These are phyloP conservation scores for Aphis gossypii DNA, from an alignment of 1,140 invertebrate genomes.

Conservation along the genomic window DNA sequence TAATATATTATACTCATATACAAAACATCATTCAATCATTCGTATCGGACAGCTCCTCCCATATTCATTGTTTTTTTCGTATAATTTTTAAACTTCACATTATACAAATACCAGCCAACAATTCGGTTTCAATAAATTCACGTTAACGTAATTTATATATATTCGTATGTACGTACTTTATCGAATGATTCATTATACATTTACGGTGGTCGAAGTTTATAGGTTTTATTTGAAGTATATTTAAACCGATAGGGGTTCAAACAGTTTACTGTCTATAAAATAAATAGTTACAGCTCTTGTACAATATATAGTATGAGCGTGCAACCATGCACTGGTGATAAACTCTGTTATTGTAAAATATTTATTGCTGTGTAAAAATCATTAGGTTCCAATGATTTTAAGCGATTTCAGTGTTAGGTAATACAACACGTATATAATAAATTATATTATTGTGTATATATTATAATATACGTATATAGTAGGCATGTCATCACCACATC, in stretches of 20 bases:
- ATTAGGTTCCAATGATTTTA: neutral
- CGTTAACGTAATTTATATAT: neutral
- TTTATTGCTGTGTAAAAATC: neutral
- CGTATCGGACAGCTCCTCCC: neutral
- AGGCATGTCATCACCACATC: neutral
- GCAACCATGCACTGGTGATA: neutral
- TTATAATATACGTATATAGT: neutral
- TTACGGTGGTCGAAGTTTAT: neutral
- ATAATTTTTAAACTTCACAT: neutral
- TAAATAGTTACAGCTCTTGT: neutral
- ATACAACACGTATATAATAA: neutral
- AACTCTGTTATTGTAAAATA: neutral
- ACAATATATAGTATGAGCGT: too few relatives aligned
- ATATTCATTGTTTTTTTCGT: neutral
- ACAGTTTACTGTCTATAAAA: constrained; percentile 14
- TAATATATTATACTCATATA: neutral
- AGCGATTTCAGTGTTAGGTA: neutral
- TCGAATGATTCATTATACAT: neutral
- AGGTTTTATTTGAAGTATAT: neutral
- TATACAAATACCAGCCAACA: neutral
- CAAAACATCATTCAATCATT: neutral
- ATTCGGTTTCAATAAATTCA: neutral
- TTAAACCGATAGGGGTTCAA: neutral
- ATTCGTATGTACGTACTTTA: neutral
- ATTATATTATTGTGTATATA: neutral